Percentiles rank a stretch among this genome's conserved stretches.
Conservation (phyloP, 1,140 invertebrate species). For the Heliconius melpomene region DNA sequence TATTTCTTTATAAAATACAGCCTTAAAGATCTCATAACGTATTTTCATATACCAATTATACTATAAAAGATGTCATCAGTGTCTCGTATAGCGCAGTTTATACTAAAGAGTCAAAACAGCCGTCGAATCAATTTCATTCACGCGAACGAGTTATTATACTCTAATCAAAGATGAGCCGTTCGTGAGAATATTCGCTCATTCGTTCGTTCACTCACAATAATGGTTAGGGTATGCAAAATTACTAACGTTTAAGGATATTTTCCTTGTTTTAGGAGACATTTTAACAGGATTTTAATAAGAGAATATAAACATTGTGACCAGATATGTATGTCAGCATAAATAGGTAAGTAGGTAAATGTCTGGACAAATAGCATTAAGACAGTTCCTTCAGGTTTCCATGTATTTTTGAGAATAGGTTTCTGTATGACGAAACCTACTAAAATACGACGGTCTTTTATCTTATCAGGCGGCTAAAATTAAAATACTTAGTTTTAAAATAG, state of each 20-base stretch:
- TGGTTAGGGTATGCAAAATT: constrained; percentile 45
- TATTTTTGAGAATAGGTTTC: no score
- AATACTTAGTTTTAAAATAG: no score
- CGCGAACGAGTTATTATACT: constrained; percentile 75
- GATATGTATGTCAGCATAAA: no score
- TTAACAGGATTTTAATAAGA: no score
- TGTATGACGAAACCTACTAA: no score
- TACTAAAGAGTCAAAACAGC: constrained; percentile 61
- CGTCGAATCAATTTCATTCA: constrained; percentile 78
- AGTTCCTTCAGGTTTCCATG: no score
- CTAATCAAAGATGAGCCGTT: constrained; percentile 70
- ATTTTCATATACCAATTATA: constrained; percentile 48
- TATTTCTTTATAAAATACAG: constrained; percentile 7
- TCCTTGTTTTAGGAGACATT: not conserved
- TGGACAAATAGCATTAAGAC: no score
- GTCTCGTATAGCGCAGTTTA: constrained; percentile 38
- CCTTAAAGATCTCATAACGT: constrained; percentile 3
- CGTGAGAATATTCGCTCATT: constrained; percentile 67
- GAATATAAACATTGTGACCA: no score
- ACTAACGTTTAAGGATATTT: not conserved
- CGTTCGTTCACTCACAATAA: constrained; percentile 55
- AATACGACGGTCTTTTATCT: no score
- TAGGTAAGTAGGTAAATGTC: no score
- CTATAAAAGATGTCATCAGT: constrained; percentile 49
- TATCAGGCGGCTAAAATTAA: no score